Conservation (phyloP, 1,140 invertebrate genomes). For the Lasaia peninsularis region DNA sequence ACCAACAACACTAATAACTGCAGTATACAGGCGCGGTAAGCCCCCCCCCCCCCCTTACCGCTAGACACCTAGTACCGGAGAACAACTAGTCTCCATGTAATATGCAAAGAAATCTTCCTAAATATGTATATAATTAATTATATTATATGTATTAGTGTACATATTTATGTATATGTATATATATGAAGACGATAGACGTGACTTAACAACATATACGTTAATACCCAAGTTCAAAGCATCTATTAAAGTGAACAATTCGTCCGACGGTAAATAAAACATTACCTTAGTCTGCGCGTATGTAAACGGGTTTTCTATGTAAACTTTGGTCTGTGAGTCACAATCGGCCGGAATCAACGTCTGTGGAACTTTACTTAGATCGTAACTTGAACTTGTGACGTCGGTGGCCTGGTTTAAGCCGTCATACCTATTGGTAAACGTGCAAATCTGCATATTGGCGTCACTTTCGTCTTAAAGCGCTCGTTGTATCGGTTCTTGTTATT, state of each 20-base stretch:
- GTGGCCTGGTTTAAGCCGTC: neutral
- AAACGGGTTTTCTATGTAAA: conserved; percentile 24
- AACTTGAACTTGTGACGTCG: neutral
- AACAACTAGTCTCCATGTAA: too few species aligned
- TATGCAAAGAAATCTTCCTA: too few species aligned
- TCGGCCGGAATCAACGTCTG: conserved; percentile 17
- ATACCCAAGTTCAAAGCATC: neutral
- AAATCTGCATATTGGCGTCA: neutral
- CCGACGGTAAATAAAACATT: conserved; percentile 8
- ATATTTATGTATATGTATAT: too few species aligned
- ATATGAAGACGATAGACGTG: too few species aligned
- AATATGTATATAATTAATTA: too few species aligned
- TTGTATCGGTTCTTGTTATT: too few species aligned
- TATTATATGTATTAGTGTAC: too few species aligned
- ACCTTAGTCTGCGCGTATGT: neutral
- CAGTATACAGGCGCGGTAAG: too few species aligned
- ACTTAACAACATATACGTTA: too few species aligned
- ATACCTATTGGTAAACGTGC: neutral
- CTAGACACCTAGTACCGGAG: too few species aligned
- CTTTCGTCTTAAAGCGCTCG: neutral
- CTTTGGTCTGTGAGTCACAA: conserved; percentile 26
- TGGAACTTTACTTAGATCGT: conserved; percentile 26
- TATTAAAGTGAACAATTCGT: neutral
- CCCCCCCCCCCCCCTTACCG: too few species aligned
- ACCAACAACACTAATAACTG: too few species aligned